Percentiles rank a stretch among this genome's conserved stretches.
phyloP scores from a whole-genome alignment of 2,113 vertebrate genomes.

The Lathamus discolor region DNA sequence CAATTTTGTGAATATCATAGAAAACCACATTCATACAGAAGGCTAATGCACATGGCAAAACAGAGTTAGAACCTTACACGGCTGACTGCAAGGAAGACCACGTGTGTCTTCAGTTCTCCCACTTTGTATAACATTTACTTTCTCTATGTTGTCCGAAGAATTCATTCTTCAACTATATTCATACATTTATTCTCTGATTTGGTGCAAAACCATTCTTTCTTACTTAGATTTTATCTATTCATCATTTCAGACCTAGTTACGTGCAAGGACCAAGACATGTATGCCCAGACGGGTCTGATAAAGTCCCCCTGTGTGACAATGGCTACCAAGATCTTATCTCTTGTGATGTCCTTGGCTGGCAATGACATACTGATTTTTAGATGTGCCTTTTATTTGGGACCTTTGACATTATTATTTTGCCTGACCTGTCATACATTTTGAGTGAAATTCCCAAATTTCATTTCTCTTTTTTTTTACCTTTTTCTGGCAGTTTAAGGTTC shows the following conservation, averaged over 20 bases:
- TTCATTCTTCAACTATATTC: background rate
- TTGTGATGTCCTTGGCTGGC: background rate
- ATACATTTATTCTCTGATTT: background rate
- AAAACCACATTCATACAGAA: background rate
- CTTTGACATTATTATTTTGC: background rate
- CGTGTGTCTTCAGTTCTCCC: background rate
- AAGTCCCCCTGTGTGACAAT: background rate
- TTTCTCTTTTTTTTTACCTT: background rate
- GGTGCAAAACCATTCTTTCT: background rate
- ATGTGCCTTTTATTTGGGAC: background rate
- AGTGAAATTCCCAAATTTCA: background rate
- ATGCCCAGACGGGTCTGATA: no score
- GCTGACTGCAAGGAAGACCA: background rate
- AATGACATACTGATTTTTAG: background rate
- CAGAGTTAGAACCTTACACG: background rate
- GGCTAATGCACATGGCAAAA: background rate
- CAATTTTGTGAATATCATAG: background rate
- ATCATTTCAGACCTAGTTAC: background rate
- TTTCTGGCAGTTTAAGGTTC: background rate
- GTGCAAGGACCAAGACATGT: background rate
- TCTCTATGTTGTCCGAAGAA: background rate
- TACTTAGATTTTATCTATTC: background rate
- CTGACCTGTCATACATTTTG: background rate
- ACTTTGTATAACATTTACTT: background rate
- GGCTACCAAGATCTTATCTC: background rate